Evolutionary conservation across 2,797 vertebrate genomes (phyloP), one percentile per base, ranked within the genome.

Genomic region (Malurus leucopterus): DNA sequence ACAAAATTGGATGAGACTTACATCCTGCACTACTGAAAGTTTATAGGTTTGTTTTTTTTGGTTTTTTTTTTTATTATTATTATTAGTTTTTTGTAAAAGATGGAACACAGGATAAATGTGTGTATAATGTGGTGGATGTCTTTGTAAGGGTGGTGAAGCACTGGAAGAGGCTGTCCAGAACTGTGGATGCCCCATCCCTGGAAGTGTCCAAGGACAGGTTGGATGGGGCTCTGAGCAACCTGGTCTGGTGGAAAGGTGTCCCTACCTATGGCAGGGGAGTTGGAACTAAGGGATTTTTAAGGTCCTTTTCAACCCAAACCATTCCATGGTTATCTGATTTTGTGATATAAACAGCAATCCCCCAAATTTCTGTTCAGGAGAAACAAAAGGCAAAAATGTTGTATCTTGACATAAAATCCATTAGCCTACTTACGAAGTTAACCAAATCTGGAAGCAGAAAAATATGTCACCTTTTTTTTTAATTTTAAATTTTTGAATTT

Each of bases 341-440:
- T 27, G 3, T 92, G 50, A 36, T 54, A 47, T 9, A 83, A 54
- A 43, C 20, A 84, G 1, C 10, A 63, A 44, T 29, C 8, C 1
- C 16, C 0, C 8, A 55, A 43, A 26, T 54, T 77, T 77, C 11
- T 61, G 8, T 64, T 47, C 7, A 27, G 15, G 30, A 46, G 30
- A 61, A 61, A 21, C 8, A 30, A 40, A 41, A 15, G 1, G 1
- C 4, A 27, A 41, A 76, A 65, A 34, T 30, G 1, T 1, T n/a
- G 1, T 40, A 15, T 59, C 9, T 32, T 65, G 20, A 51, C 2
- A 46, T 50, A 30, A 83, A 80, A 67, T 18, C 3, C 9, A 41
- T 46, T 38, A 70, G 4, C 4, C 2, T 86, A 4, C 4, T 21
- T 27, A 68, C 21, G 17, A 88, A 77, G 15, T 34, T 20, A 54